Conservation (phyloP, 2,888 invertebrate genomes). For the Tetragnatha montana region DNA sequence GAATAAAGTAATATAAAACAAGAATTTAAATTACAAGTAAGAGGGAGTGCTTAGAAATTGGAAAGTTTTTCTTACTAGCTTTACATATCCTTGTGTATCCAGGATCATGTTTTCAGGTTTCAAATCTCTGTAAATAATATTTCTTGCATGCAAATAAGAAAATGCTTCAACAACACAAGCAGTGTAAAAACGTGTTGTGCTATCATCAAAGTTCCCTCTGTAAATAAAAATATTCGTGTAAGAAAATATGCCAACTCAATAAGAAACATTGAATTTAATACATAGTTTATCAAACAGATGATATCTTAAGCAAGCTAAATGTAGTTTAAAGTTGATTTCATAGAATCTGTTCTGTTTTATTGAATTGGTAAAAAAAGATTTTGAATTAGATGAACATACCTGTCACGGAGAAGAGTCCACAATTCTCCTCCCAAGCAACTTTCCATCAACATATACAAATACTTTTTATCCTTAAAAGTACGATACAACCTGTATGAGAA, state of each 20-base stretch:
- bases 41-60: no score
- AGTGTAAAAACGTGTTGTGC: slow-evolving; percentile 95
- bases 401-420: slow-evolving; percentile 93
- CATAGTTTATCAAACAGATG: background rate
- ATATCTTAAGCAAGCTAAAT: no score
- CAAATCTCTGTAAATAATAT: slow-evolving; percentile 90
- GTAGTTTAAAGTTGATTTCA: no score
- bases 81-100: slow-evolving; percentile 95
- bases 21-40: no score
- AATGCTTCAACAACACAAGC: slow-evolving; percentile 99
- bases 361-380: no score
- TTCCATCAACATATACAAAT: slow-evolving; percentile 96
- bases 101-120: slow-evolving; percentile 97
- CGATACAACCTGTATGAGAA: slow-evolving; percentile 83
- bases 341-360: no score
- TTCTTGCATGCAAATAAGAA: slow-evolving; percentile 95
- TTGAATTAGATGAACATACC: no score
- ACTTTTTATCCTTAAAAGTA: slow-evolving; percentile 93
- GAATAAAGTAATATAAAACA: no score
- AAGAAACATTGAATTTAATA: background rate
- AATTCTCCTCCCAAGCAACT: slow-evolving; percentile 95
- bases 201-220: slow-evolving; percentile 93
- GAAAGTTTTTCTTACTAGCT: slow-evolving; percentile 82
- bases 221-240: background rate
- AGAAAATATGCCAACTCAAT: no score